phyloP scores from a whole-genome alignment of 2,113 vertebrate genomes.

The Oenanthe oenanthe region DNA sequence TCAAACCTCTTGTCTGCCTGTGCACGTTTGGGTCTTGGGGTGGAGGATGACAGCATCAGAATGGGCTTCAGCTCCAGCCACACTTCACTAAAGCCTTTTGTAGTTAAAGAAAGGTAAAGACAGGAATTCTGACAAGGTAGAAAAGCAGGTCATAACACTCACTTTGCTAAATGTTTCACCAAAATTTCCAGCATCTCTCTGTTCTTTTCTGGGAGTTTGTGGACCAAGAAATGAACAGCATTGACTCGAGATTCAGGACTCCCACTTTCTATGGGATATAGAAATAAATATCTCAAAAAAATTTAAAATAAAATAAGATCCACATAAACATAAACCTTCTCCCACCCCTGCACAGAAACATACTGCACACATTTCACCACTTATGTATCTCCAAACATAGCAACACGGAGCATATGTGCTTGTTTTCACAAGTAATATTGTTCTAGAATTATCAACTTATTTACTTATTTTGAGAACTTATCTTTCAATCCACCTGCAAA shows the following conservation, averaged over 20 bases:
- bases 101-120: background rate
- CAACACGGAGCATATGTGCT: background rate
- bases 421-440: background rate
- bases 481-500: background rate
- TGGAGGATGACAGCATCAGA: background rate
- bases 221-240: conserved; percentile 92
- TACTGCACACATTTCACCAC: background rate
- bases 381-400: background rate
- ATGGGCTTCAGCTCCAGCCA: background rate
- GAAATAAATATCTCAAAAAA: background rate
- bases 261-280: conserved; percentile 80
- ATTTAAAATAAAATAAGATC: background rate
- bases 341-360: background rate
- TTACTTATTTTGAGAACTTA: background rate
- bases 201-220: conserved; percentile 96
- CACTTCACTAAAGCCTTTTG: background rate
- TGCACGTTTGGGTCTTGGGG: conserved; percentile 37
- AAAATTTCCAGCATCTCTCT: conserved; percentile 92
- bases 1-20: conserved; percentile 33
- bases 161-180: conserved; percentile 96
- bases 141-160: conserved; percentile 66
- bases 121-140: background rate
- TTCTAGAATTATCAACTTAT: background rate
- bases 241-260: conserved; percentile 92
- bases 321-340: background rate